Conservation (phyloP, 2,113 vertebrate genomes). For the Manacus vitellinus region DNA sequence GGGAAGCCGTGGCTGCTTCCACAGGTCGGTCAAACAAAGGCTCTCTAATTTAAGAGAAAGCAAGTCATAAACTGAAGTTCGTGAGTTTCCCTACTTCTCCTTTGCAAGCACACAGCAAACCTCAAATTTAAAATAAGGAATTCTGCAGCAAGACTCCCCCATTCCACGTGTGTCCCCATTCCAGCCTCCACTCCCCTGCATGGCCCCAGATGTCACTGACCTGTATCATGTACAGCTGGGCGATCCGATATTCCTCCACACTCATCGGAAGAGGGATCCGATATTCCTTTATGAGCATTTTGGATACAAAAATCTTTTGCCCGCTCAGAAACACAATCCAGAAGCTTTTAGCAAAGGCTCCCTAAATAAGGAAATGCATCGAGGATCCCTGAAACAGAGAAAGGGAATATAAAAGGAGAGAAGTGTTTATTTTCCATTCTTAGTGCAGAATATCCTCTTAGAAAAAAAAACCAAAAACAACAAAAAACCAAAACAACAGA, state of each 20-base stretch:
- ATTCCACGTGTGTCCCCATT: neutral
- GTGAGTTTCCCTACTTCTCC: neutral
- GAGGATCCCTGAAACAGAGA: constrained; percentile 67
- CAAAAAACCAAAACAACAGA: neutral
- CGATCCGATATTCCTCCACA: constrained; percentile 96
- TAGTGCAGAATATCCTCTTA: neutral
- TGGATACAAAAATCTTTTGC: constrained; percentile 71
- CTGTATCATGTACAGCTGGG: constrained; percentile 99
- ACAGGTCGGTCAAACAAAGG: neutral
- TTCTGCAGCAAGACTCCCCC: neutral
- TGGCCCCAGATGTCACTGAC: constrained; percentile 54
- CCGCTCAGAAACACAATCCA: constrained; percentile 59
- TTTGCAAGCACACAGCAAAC: neutral
- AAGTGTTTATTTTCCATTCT: constrained; percentile 47
- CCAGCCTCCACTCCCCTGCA: neutral
- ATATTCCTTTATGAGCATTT: constrained; percentile 98
- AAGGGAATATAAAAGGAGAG: neutral
- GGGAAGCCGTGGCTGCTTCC: neutral
- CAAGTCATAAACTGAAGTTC: neutral
- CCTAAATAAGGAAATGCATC: constrained; percentile 73
- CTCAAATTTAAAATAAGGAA: rapidly evolving
- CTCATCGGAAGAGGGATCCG: constrained; percentile 96
- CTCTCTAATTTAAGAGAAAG: neutral
- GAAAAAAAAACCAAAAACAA: neutral
- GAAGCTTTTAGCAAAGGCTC: constrained; percentile 61